Conservation (phyloP, 2,797 vertebrate species). For the Semotilus atromaculatus region DNA sequence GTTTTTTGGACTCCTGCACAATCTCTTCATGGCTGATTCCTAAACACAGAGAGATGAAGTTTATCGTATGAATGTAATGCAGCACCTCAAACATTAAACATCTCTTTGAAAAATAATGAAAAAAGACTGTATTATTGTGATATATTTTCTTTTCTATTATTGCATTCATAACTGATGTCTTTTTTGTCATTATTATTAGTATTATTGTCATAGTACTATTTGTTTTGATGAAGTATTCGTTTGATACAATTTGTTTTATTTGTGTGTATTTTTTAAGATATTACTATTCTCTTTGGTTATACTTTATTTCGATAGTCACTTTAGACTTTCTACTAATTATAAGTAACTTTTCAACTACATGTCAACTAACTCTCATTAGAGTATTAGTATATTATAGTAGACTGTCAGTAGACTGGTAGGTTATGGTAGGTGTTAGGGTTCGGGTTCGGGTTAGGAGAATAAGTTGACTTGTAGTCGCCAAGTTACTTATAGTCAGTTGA, state of each 20-base stretch:
- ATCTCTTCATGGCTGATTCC: conserved; percentile 90
- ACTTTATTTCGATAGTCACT: too few relatives aligned
- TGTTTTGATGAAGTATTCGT: not conserved
- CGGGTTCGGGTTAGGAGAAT: too few relatives aligned
- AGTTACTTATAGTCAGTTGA: too few relatives aligned
- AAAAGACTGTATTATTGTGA: not conserved
- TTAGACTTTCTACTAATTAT: too few relatives aligned
- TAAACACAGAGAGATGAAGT: conserved; percentile 65
- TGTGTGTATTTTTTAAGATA: not conserved
- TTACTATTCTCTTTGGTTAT: not conserved
- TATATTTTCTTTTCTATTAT: not conserved
- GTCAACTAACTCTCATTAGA: too few relatives aligned
- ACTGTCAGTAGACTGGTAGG: too few relatives aligned
- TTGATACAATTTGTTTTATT: not conserved
- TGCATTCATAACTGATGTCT: not conserved
- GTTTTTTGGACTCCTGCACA: conserved; percentile 86
- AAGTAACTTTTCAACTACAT: too few relatives aligned
- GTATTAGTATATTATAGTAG: too few relatives aligned
- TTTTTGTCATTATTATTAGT: not conserved
- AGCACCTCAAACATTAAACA: not conserved
- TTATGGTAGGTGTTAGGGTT: too few relatives aligned
- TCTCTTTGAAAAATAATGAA: not conserved
- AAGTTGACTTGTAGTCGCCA: too few relatives aligned
- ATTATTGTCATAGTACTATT: not conserved
- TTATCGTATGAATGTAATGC: not conserved